Evolutionary conservation across 1,140 invertebrate species (phyloP).

Genomic region (Pissodes strobi): DNA sequence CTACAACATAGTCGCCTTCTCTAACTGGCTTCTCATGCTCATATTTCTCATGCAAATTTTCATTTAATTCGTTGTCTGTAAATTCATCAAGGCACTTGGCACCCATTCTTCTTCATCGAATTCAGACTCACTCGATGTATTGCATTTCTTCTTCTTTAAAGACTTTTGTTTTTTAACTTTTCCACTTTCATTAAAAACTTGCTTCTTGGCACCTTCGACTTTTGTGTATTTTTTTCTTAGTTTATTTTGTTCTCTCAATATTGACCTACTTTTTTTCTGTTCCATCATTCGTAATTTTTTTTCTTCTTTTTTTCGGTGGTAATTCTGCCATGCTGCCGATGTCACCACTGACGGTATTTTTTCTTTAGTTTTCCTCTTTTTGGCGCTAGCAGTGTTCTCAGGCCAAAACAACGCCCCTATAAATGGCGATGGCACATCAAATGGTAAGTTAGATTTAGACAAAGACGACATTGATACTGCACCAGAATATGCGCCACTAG

Average conservation of each 20-base stretch:
- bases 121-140: background rate
- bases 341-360: background rate
- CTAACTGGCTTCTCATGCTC: too few species aligned
- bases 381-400: background rate
- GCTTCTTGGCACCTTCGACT: background rate
- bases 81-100: background rate
- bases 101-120: background rate
- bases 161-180: too few species aligned
- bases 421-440: background rate
- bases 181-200: background rate
- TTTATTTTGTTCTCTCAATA: background rate
- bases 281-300: background rate
- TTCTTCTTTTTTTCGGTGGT: background rate
- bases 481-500: too few species aligned
- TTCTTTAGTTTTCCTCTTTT: background rate
- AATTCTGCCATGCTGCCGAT: background rate
- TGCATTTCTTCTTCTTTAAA: background rate
- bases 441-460: too few species aligned
- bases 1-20: background rate
- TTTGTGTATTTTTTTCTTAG: too few species aligned
- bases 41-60: too few species aligned
- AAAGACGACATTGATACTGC: too few species aligned
- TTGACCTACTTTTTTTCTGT: background rate
- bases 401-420: background rate
- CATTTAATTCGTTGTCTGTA: background rate